These are phyloP conservation scores for Ichneumoninae sp. DNA, from an alignment of 2,888 invertebrate species.

Conservation along the genomic window DNA sequence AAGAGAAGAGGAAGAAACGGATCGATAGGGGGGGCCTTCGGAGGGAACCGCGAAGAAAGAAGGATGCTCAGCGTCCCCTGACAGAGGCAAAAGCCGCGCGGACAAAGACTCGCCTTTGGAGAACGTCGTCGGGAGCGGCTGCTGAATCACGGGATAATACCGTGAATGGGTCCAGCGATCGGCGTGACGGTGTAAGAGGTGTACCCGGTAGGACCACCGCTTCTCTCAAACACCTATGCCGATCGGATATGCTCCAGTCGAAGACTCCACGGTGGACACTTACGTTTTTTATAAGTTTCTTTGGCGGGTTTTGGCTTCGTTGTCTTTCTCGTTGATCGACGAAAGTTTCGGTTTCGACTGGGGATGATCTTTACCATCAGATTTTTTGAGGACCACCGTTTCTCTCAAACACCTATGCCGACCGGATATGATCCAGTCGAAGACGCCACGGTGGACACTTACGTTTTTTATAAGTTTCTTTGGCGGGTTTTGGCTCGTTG, in stretches of 20 bases:
- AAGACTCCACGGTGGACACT: conserved; percentile 26
- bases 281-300: conserved; percentile 12
- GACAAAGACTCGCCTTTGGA: conserved; percentile 58
- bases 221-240: conserved; percentile 27
- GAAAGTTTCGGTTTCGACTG: not conserved
- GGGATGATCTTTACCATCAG: too few species aligned
- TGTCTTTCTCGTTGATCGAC: conserved; percentile 28
- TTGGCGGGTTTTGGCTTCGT: conserved; percentile 26
- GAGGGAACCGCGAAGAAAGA: conserved; percentile 57
- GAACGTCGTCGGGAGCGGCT: conserved; percentile 57
- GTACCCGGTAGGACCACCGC: conserved; percentile 12
- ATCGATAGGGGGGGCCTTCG: conserved; percentile 18
- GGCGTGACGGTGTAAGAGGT: conserved; percentile 62
- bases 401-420: conserved; percentile 28
- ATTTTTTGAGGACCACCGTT: not conserved
- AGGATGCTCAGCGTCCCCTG: conserved; percentile 31
- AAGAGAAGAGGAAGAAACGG: conserved; percentile 48
- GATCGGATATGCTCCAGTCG: conserved; percentile 18
- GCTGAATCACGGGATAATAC: conserved; percentile 75
- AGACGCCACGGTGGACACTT: conserved; percentile 30
- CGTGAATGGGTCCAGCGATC: conserved; percentile 71
- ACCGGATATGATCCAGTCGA: conserved; percentile 17
- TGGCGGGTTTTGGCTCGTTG: conserved; percentile 22
- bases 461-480: conserved; percentile 15
- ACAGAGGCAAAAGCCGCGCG: conserved; percentile 57